Evolutionary conservation across 2,888 invertebrate species (phyloP).

Genomic region (Eupithecia subumbrata): DNA sequence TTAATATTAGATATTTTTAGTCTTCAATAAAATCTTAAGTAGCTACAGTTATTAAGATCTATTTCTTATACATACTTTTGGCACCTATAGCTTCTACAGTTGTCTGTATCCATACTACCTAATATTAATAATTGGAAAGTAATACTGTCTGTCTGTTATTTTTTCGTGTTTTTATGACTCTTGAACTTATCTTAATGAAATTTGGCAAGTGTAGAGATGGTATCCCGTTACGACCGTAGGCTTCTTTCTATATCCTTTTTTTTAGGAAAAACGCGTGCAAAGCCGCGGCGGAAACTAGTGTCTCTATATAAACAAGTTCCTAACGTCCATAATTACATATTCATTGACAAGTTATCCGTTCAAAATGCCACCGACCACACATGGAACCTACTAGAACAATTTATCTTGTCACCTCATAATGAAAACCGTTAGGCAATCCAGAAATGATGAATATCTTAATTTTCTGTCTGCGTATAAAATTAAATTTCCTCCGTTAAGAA

Average conservation of each 20-base stretch:
- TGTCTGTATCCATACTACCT: too few relatives aligned
- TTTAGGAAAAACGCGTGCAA: neutral
- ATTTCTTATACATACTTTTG: too few relatives aligned
- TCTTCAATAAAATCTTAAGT: too few relatives aligned
- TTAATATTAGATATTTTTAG: too few relatives aligned
- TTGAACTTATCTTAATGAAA: too few relatives aligned
- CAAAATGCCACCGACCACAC: slow-evolving; percentile 14
- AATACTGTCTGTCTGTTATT: neutral
- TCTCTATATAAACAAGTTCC: neutral
- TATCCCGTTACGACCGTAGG: neutral
- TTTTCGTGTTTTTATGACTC: neutral
- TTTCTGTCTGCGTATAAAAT: neutral
- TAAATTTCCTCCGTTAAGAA: neutral
- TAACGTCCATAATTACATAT: slow-evolving; percentile 7
- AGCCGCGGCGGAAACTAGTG: neutral
- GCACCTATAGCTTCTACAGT: too few relatives aligned
- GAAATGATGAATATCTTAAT: slow-evolving; percentile 4
- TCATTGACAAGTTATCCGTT: slow-evolving; percentile 10
- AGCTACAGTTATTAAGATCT: too few relatives aligned
- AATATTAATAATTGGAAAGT: too few relatives aligned
- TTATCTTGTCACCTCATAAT: slow-evolving; percentile 12
- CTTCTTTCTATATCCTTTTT: neutral
- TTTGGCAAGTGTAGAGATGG: too few relatives aligned
- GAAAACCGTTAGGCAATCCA: slow-evolving; percentile 11
- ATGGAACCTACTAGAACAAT: slow-evolving; percentile 2